Conservation (phyloP, 1,140 invertebrate genomes). For the Oryzaephilus surinamensis region DNA sequence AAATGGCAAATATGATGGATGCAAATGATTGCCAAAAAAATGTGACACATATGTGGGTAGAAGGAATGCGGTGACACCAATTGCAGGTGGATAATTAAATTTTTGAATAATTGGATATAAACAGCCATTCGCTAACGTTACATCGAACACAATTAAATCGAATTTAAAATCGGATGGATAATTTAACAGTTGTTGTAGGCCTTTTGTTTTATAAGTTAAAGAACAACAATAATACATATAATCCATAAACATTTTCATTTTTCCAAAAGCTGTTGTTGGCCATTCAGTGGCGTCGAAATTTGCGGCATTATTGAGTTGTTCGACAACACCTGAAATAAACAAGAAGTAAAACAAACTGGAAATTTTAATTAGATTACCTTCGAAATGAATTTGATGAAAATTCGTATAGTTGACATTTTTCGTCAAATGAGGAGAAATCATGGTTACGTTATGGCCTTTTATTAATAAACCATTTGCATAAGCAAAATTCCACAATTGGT, state of each 20-base stretch:
- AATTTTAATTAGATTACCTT: too few species aligned
- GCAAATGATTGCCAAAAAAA: conserved; percentile 5
- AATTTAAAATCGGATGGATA: conserved; percentile 22
- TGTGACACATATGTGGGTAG: conserved; percentile 6
- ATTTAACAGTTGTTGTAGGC: conserved; percentile 7
- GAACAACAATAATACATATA: conserved; percentile 1
- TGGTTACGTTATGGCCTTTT: conserved; percentile 1
- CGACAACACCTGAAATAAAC: too few species aligned
- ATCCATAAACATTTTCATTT: too few species aligned
- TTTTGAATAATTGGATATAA: conserved; percentile 10
- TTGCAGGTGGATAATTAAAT: conserved; percentile 6
- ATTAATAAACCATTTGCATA: not conserved
- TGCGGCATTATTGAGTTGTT: too few species aligned
- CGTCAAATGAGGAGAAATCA: not conserved
- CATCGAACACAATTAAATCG: conserved; percentile 25
- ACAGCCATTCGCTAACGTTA: conserved; percentile 19
- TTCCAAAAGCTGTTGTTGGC: too few species aligned
- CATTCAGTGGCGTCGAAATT: too few species aligned
- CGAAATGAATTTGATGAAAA: not conserved
- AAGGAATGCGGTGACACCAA: conserved; percentile 6
- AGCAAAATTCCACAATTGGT: conserved; percentile 1
- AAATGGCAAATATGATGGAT: conserved; percentile 3
- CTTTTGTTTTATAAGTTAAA: not conserved
- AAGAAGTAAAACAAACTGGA: too few species aligned
- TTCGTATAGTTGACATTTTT: not conserved